Conservation (phyloP, 1,140 invertebrate species). For the Drosophila takahashii region DNA sequence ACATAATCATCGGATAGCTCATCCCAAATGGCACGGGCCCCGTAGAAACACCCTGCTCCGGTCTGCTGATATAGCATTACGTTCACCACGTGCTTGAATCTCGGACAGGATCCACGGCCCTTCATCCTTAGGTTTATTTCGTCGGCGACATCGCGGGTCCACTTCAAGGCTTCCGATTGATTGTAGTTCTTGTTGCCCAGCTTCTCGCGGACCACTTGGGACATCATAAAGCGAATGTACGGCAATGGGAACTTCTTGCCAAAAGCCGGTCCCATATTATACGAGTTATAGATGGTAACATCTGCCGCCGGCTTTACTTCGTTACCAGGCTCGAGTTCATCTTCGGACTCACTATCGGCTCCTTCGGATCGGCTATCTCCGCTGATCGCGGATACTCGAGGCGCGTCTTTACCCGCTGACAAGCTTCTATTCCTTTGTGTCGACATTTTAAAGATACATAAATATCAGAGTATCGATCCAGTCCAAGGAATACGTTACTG, state of each 20-base stretch:
- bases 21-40: constrained; percentile 66
- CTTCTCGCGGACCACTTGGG: constrained; percentile 14
- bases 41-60: constrained; percentile 59
- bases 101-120: constrained; percentile 18
- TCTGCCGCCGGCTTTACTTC: constrained; percentile 38
- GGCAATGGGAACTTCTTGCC: constrained; percentile 57
- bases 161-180: constrained; percentile 46
- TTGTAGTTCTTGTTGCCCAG: constrained; percentile 43
- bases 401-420: not conserved
- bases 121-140: constrained; percentile 40
- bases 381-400: not conserved
- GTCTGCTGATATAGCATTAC: constrained; percentile 62
- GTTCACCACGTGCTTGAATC: constrained; percentile 64
- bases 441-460: constrained; percentile 13
- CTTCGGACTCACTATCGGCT: not conserved
- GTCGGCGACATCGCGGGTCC: constrained; percentile 60
- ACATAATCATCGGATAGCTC: constrained; percentile 50
- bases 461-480: not conserved
- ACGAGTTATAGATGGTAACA: constrained; percentile 59
- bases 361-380: not conserved
- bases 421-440: not conserved
- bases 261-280: constrained; percentile 62
- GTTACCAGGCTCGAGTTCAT: not conserved
- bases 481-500: not conserved
- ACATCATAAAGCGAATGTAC: constrained; percentile 37